A percentile compares a stretch with the other conserved stretches of the same genome.
These are phyloP conservation scores for Drepana falcataria DNA, from an alignment of 2,888 invertebrate species.

Conservation along the genomic window DNA sequence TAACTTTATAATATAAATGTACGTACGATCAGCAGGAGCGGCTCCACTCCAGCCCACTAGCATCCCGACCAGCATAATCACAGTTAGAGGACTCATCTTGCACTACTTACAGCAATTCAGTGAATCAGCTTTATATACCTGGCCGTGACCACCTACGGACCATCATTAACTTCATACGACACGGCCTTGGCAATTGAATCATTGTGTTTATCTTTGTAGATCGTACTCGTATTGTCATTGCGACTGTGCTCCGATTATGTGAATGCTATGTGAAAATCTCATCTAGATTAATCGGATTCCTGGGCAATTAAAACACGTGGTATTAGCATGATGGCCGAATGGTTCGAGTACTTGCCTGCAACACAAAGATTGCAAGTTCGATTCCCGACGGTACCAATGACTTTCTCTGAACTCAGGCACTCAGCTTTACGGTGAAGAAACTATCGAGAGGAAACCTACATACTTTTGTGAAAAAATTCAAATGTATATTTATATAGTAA, in stretches of 20 bases:
- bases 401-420: no score
- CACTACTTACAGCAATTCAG: constrained; percentile 48
- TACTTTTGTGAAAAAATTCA: no score
- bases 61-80: constrained; percentile 38
- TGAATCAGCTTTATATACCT: constrained; percentile 61
- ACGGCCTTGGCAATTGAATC: constrained; percentile 61
- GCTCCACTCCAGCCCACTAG: constrained; percentile 35
- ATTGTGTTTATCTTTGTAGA: constrained; percentile 24
- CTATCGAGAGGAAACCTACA: no score
- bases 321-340: no score
- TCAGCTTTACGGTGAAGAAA: no score
- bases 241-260: constrained; percentile 10
- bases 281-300: no score
- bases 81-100: constrained; percentile 45
- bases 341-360: no score
- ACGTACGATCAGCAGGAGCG: constrained; percentile 61
- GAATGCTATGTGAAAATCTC: no score
- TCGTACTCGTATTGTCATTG: constrained; percentile 25
- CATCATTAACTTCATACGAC: constrained; percentile 54
- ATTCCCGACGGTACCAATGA: no score
- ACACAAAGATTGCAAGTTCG: no score
- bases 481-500: no score
- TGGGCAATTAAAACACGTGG: no score
- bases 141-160: constrained; percentile 62
- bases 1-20: background rate